Conservation (phyloP, 2,888 invertebrate genomes). For the Mesorhabditis belari region DNA sequence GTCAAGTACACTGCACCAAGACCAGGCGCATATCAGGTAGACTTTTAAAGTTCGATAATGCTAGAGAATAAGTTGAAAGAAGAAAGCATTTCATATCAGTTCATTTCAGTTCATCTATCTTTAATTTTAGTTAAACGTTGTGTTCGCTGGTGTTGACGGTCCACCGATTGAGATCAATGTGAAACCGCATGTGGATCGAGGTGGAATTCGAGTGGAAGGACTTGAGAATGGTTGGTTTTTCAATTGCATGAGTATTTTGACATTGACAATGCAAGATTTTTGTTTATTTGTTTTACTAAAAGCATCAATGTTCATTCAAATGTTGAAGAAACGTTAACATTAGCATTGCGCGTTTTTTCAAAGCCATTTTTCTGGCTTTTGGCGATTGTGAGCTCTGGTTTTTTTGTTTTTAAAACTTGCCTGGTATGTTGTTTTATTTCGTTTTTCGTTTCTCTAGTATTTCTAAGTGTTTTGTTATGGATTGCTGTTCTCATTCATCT, state of each 20-base stretch:
- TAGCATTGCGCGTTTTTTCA: no score
- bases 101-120: background rate
- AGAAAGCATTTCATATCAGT: background rate
- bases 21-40: constrained; percentile 54
- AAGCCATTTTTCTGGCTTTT: no score
- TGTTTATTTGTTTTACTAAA: no score
- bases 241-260: no score
- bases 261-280: no score
- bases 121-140: constrained; percentile 61
- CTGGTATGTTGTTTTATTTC: background rate
- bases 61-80: background rate
- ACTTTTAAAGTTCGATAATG: background rate
- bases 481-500: background rate
- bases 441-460: no score
- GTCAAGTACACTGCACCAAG: constrained; percentile 62
- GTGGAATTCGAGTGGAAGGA: constrained; percentile 78
- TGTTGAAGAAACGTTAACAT: no score
- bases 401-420: no score
- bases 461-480: no score
- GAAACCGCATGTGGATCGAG: constrained; percentile 71
- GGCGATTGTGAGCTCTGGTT: no score
- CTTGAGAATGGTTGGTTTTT: constrained; percentile 75
- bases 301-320: no score
- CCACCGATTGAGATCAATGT: constrained; percentile 73
- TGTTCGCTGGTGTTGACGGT: constrained; percentile 72